A percentile compares a stretch with the other conserved stretches of the same genome.
Conservation (phyloP, 2,797 vertebrate genomes). For the Columba guinea region DNA sequence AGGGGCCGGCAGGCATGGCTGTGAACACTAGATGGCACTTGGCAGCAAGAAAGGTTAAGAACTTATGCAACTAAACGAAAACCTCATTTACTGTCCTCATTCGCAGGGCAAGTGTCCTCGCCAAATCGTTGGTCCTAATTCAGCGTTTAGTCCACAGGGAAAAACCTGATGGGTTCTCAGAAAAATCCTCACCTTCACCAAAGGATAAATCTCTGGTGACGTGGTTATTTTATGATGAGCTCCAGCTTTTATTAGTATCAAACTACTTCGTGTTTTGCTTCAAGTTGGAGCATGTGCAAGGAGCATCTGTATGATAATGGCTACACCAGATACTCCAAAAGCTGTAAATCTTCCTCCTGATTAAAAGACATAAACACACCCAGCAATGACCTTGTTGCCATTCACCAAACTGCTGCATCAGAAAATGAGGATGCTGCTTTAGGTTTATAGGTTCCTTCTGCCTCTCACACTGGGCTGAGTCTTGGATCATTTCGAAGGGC, state of each 20-base stretch:
- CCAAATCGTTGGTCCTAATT: neutral
- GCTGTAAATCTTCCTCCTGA: neutral
- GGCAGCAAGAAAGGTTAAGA: slow-evolving; percentile 63
- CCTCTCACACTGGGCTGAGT: neutral
- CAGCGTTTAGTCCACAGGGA: neutral
- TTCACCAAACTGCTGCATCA: neutral
- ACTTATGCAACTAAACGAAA: neutral
- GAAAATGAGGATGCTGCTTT: neutral
- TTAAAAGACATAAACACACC: neutral
- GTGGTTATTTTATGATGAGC: neutral
- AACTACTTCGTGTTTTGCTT: neutral
- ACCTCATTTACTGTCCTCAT: neutral
- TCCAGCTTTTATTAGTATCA: neutral
- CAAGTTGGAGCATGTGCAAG: neutral
- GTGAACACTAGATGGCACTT: slow-evolving; percentile 76
- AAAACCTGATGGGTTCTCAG: neutral
- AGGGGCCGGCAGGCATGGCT: neutral
- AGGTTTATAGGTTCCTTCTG: neutral
- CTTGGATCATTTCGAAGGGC: neutral
- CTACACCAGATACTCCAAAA: neutral
- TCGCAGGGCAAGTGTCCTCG: neutral
- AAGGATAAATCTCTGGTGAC: neutral
- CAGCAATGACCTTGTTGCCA: neutral
- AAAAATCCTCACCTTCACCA: neutral
- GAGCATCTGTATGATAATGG: neutral